phyloP scores from a whole-genome alignment of 2,888 invertebrate species.

The Monoplex corrugatus region DNA sequence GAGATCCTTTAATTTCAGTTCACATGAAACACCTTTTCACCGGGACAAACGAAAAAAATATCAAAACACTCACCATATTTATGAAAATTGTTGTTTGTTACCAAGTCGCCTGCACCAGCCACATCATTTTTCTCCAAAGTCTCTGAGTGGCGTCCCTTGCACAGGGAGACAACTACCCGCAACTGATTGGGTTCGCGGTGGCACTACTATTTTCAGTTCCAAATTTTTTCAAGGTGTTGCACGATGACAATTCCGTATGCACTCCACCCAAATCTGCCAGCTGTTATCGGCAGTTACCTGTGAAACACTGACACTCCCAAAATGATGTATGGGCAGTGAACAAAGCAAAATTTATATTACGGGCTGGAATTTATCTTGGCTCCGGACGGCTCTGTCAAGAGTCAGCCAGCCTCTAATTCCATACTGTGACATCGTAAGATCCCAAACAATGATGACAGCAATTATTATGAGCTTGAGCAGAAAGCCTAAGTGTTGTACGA shows the following conservation, averaged over 20 bases:
- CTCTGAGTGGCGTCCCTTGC: neutral
- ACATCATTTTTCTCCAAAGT: neutral
- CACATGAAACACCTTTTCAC: neutral
- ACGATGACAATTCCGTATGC: neutral
- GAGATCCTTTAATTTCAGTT: too few species aligned
- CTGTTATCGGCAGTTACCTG: neutral
- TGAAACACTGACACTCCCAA: neutral
- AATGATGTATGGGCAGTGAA: neutral
- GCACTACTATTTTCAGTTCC: neutral
- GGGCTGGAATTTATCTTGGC: too few species aligned
- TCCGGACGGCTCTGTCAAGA: too few species aligned
- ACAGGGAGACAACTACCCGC: neutral
- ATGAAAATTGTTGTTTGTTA: neutral
- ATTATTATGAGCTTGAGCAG: too few species aligned
- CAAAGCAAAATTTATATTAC: too few species aligned
- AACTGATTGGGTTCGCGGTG: neutral
- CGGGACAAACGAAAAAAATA: neutral
- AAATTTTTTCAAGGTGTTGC: neutral
- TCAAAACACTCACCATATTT: neutral
- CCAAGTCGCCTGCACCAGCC: constrained; percentile 20
- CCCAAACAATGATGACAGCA: too few species aligned
- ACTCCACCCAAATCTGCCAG: too few species aligned
- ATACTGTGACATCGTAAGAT: too few species aligned
- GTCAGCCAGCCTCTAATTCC: too few species aligned
- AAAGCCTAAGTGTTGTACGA: too few species aligned